A percentile compares a stretch with the other conserved stretches of the same genome.
Evolutionary conservation across 2,797 vertebrate genomes (phyloP).

Genomic region (Coregonus suidteri): DNA sequence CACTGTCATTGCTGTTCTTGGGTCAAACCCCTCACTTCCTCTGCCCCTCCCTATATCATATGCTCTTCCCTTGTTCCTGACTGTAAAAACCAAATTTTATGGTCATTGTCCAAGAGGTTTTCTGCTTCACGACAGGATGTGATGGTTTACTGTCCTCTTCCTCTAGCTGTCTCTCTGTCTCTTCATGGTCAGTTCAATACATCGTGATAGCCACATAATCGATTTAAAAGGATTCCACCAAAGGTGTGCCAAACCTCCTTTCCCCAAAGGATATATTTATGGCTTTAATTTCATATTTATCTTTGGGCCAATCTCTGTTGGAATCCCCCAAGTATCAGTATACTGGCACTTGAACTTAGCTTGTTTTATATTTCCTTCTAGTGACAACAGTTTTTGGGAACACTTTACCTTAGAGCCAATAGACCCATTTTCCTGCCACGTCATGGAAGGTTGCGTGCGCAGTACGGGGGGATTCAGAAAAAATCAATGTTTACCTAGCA

Average conservation of each 20-base stretch:
- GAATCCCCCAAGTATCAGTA: no score
- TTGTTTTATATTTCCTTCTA: conserved; percentile 13
- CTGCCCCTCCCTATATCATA: conserved; percentile 15
- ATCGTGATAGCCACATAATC: conserved; percentile 22
- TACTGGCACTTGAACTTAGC: no score
- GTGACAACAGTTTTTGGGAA: background rate
- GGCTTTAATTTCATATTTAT: no score
- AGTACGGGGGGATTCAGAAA: no score
- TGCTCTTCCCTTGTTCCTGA: conserved; percentile 12
- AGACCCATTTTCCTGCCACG: no score
- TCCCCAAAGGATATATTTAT: no score
- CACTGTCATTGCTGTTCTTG: conserved; percentile 45
- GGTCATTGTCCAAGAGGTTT: conserved; percentile 4
- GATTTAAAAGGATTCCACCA: background rate
- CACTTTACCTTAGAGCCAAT: no score
- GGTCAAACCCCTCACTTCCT: conserved; percentile 61
- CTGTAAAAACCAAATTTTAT: conserved; percentile 72
- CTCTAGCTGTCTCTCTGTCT: background rate
- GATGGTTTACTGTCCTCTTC: conserved; percentile 40
- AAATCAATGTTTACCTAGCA: no score
- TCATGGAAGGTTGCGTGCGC: no score
- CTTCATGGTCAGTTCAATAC: conserved; percentile 15
- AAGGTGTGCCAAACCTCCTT: no score
- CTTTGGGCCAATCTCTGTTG: no score
- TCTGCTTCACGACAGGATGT: conserved; percentile 32